phyloP scores from a whole-genome alignment of 2,888 invertebrate genomes.

The Stegana nigrithorax region DNA sequence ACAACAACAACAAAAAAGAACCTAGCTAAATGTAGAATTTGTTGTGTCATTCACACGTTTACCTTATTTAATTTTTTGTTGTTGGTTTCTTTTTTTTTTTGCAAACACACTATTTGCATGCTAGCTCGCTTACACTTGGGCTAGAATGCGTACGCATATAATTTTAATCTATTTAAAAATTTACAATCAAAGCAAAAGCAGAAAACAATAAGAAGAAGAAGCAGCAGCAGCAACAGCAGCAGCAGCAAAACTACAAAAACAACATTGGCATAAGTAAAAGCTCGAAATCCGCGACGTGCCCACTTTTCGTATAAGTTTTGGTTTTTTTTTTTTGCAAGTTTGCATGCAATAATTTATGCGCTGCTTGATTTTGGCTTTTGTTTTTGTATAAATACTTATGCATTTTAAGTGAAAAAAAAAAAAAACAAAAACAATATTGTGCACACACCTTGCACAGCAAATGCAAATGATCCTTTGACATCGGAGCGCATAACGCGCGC shows the following conservation, averaged over 20 bases:
- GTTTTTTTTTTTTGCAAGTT: slow-evolving; percentile 29
- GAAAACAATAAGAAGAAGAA: slow-evolving; percentile 13
- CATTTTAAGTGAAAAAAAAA: background rate
- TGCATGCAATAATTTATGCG: slow-evolving; percentile 13
- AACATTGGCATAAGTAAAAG: too few relatives aligned
- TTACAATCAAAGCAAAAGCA: background rate
- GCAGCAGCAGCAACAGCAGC: slow-evolving; percentile 36
- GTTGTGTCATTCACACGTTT: slow-evolving; percentile 18
- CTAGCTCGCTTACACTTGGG: background rate
- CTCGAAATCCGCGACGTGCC: slow-evolving; percentile 59
- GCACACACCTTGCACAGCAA: slow-evolving; percentile 52
- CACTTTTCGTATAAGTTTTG: slow-evolving; percentile 54
- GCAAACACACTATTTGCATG: background rate
- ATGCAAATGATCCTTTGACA: slow-evolving; percentile 55
- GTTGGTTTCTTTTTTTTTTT: background rate
- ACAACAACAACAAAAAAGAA: slow-evolving; percentile 14
- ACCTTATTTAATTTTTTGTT: background rate
- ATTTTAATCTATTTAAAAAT: slow-evolving; percentile 14
- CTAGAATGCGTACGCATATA: background rate
- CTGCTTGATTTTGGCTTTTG: background rate
- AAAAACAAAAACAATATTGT: background rate
- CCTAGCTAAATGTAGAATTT: slow-evolving; percentile 20
- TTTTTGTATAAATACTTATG: too few relatives aligned
- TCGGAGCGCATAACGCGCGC: slow-evolving; percentile 32
- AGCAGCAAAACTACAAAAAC: slow-evolving; percentile 40